Evolutionary conservation across 1,140 invertebrate species (phyloP), one percentile per base, ranked within the genome.

Genomic region (Drosophila leontia): DNA sequence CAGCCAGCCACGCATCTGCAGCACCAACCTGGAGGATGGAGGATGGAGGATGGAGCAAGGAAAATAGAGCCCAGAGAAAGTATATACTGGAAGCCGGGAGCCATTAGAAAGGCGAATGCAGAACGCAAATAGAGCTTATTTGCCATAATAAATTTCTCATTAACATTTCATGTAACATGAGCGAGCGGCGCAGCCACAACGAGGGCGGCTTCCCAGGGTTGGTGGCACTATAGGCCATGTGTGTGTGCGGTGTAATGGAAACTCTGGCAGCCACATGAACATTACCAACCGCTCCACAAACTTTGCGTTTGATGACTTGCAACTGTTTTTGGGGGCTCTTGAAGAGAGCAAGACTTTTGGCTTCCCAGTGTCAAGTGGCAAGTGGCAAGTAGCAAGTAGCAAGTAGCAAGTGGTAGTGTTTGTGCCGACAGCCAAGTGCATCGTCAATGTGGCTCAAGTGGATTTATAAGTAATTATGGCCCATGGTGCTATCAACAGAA

Each of bases 71-170:
- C 2, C 2, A 7, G 32, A 29, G 63, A 65, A 34, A 23, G 53
- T 39, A 56, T 39, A 39, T n/a, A 39, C 55, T 45, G 34, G 3
- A n/a, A n/a, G 41, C 7, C 17, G 17, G 26, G 47, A 57, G 50
- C 26, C 75, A 60, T 56, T 56, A 56, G 53, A 56, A 39, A 3
- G 53, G 35, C 53, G 48, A 68, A 68, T 41, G 74, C 56, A 77
- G 63, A 77, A 68, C 75, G 56, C 75, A 78, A 75, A 78, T 78
- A 67, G 75, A 70, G 75, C 75, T 78, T 78, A 78, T 78, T 78
- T 78, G 75, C 75, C 75, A 78, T 78, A 78, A 78, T 78, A 78
- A 78, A 78, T 78, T 78, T 78, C 75, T 78, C 75, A 78, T 78
- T 78, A 78, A 78, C 75, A 78, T 78, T 78, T 78, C 75, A 78